A percentile compares a stretch with the other conserved stretches of the same genome.
Conservation (phyloP, 2,797 vertebrate species). For the Silurus lanzhouensis region DNA sequence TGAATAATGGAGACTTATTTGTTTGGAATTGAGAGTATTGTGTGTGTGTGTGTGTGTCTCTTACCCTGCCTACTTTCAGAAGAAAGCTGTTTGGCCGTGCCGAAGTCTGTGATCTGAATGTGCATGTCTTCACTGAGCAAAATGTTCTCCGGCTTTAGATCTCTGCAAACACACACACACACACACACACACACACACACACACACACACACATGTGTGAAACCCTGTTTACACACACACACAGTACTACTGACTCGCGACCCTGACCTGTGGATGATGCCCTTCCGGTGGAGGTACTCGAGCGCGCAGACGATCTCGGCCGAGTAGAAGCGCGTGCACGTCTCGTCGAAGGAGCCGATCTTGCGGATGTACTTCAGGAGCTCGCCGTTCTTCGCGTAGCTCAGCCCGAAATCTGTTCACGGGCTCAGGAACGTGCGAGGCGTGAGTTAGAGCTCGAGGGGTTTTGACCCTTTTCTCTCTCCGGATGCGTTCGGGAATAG, state of each 20-base stretch:
- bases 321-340: constrained; percentile 97
- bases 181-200: constrained; percentile 5
- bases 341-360: constrained; percentile 99
- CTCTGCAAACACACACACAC: constrained; percentile 76
- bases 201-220: not conserved
- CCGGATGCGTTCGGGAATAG: no score
- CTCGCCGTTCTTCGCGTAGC: constrained; percentile 98
- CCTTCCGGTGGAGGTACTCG: constrained; percentile 95
- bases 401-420: constrained; percentile 94
- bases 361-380: constrained; percentile 99
- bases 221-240: not conserved
- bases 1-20: not conserved
- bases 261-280: constrained; percentile 96
- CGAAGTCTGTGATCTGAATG: constrained; percentile 99
- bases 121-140: constrained; percentile 98
- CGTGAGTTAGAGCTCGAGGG: not conserved
- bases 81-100: constrained; percentile 95
- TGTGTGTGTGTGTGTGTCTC: not conserved
- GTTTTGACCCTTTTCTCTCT: no score
- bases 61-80: constrained; percentile 95
- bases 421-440: constrained; percentile 77
- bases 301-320: constrained; percentile 96
- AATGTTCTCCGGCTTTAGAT: constrained; percentile 99
- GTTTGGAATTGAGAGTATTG: no score
- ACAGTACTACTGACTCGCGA: no score